These are phyloP conservation scores for Argyresthia albistria DNA, from an alignment of 2,888 invertebrate species.

Conservation along the genomic window DNA sequence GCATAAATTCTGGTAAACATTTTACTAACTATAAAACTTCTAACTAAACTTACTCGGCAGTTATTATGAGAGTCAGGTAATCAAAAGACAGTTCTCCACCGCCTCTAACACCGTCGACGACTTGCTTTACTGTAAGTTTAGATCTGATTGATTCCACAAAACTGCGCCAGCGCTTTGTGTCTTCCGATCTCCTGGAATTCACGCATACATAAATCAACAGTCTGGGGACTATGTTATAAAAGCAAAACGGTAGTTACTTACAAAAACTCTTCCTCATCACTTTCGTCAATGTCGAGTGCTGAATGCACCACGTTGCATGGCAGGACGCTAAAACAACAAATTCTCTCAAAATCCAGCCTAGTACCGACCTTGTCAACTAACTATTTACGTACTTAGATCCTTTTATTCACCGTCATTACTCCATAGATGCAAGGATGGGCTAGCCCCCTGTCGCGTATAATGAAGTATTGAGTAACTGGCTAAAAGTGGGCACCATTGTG, in stretches of 20 bases:
- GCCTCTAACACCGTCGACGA: conserved; percentile 83
- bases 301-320: conserved; percentile 75
- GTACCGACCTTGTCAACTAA: too few relatives aligned
- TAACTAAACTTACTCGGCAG: conserved; percentile 80
- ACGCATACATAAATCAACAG: not conserved
- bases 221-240: not conserved
- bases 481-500: too few relatives aligned
- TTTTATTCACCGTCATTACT: too few relatives aligned
- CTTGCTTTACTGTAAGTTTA: conserved; percentile 86
- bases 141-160: conserved; percentile 85
- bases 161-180: conserved; percentile 76
- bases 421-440: too few relatives aligned
- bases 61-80: conserved; percentile 82
- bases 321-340: conserved; percentile 58
- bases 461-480: too few relatives aligned
- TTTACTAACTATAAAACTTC: too few relatives aligned
- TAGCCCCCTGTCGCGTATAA: too few relatives aligned
- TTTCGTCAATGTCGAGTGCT: conserved; percentile 35
- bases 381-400: too few relatives aligned
- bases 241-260: conserved; percentile 28
- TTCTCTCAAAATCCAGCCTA: not conserved
- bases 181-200: conserved; percentile 45
- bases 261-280: conserved; percentile 41
- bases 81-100: conserved; percentile 89
- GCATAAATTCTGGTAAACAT: too few relatives aligned